Base-by-base conservation (phyloP, 1,140 invertebrate species). In the Orussus abietinus region DNA sequence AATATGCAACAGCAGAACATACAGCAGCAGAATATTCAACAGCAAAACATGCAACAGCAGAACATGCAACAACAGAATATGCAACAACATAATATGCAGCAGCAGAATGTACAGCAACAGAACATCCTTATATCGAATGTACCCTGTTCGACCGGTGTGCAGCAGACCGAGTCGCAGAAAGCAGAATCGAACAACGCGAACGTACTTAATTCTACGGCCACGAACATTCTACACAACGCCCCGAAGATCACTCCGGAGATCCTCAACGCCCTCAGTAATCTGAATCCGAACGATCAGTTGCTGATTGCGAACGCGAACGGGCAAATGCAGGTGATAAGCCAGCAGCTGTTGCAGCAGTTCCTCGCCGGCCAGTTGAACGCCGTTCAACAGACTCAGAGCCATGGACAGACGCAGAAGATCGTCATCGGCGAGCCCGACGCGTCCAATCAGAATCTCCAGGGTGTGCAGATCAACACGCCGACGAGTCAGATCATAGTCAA, bases 401-500 rank as follows among this genome's bases (percentile, higher is more conserved):
- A 64, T 47, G 66, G 58, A 47, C 64, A 65, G 45, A 65, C 67
- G 1, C 69, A 71, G 31, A 74, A 74, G 38, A 72, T 74, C 20
- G 69, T 72, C 0, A 74, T 74, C 12, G 68, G 69, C 1, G 69
- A 70, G 33, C 63, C 64, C 6, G 66, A 74, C 30, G 39, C 59
- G 2, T 64, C 48, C 12, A 65, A 55, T 42, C 63, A 70, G 36
- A 70, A 66, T 49, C 38, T 72, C 22, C 71, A 70, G 36, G 71
- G 69, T 20, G 53, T 74, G 7, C 69, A 74, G 25, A 74, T 74
- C 20, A 70, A 74, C 39, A 72, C 71, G n/a, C 71, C 71, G 3
- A 72, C 66, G 0, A 72, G 71, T 57, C 71, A 74, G 34, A 74
- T 74, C 38, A 74, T 74, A 36, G 71, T 74, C 0, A 74, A 74